phyloP scores from a whole-genome alignment of 2,797 vertebrate species.

The Intellagama lesueurii region DNA sequence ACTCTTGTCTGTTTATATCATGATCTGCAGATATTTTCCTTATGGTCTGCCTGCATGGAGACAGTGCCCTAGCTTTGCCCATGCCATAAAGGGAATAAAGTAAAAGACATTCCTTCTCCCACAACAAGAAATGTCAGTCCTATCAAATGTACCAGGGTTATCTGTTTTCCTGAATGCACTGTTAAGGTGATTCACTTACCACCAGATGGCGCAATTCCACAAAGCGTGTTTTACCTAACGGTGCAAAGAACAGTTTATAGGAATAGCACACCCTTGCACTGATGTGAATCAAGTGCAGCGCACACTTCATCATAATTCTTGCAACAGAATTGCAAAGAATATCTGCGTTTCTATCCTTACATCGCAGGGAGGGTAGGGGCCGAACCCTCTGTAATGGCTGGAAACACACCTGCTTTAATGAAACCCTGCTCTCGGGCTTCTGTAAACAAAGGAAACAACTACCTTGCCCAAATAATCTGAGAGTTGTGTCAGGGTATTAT shows the following conservation, averaged over 20 bases:
- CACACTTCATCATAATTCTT: too few relatives aligned
- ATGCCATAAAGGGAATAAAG: too few relatives aligned
- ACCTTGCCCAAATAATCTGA: background rate
- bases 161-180: background rate
- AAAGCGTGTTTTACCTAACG: background rate
- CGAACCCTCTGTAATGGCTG: too few relatives aligned
- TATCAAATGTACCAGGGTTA: background rate
- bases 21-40: background rate
- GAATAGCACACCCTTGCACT: too few relatives aligned
- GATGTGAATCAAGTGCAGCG: background rate
- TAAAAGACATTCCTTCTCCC: too few relatives aligned
- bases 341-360: background rate
- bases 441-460: too few relatives aligned
- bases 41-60: background rate
- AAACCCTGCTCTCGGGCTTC: too few relatives aligned
- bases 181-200: background rate
- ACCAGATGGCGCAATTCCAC: conserved; percentile 13
- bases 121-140: too few relatives aligned
- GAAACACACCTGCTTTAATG: too few relatives aligned
- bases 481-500: too few relatives aligned
- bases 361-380: background rate
- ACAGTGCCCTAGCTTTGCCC: too few relatives aligned
- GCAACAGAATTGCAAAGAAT: background rate
- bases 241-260: background rate
- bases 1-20: background rate